These are phyloP conservation scores for Myotis brandtii DNA, from an alignment of 2,113 vertebrate species.

Conservation along the genomic window DNA sequence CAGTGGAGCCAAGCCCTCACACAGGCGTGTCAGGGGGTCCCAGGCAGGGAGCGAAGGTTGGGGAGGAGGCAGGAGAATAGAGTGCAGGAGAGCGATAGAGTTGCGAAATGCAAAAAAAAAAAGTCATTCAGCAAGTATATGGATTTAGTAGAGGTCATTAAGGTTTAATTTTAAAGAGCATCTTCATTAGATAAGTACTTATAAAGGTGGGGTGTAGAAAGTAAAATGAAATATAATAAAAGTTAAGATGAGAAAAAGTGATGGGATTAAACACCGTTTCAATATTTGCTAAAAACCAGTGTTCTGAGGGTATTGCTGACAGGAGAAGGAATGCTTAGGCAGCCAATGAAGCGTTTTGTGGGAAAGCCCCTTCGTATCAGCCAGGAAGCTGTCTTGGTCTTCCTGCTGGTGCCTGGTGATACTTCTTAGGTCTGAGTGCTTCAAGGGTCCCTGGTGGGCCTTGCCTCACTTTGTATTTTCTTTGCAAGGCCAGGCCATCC, in stretches of 20 bases:
- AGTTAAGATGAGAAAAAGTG: background rate
- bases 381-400: background rate
- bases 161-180: background rate
- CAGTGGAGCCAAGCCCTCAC: background rate
- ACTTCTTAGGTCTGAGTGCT: fast-evolving
- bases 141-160: background rate
- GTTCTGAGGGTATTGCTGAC: background rate
- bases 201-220: background rate
- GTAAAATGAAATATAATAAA: background rate
- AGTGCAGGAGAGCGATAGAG: background rate
- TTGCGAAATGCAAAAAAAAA: background rate
- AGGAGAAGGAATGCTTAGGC: background rate
- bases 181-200: background rate
- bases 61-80: background rate
- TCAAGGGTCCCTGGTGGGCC: background rate
- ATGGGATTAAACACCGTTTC: background rate
- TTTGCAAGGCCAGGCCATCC: background rate
- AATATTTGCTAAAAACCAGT: background rate
- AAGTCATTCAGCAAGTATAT: background rate
- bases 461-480: background rate
- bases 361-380: background rate
- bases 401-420: background rate
- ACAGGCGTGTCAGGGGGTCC: background rate
- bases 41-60: background rate
- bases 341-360: background rate